Evolutionary conservation across 2,113 vertebrate genomes (phyloP).

Genomic region (Atlantisia rogersi): DNA sequence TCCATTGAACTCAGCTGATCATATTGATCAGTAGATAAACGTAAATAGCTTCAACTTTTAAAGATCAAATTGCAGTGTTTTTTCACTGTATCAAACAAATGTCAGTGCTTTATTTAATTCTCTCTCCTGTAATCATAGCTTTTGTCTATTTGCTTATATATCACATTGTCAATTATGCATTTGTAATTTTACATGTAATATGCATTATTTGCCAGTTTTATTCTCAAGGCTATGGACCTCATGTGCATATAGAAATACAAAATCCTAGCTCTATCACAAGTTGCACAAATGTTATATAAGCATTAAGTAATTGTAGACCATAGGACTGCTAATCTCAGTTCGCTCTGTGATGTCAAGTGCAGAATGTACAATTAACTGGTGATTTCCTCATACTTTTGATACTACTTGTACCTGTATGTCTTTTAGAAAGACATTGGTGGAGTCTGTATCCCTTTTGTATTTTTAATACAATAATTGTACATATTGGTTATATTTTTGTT

Average conservation of each 20-base stretch:
- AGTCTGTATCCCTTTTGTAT: conserved; percentile 99
- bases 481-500: conserved; percentile 99
- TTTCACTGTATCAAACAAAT: conserved; percentile 92
- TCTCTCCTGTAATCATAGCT: conserved; percentile 84
- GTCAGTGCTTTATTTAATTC: conserved; percentile 90
- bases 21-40: conserved; percentile 98
- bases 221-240: conserved; percentile 87
- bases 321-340: conserved; percentile 96
- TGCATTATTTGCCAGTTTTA: conserved; percentile 90
- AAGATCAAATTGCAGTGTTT: conserved; percentile 91
- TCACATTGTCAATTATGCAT: conserved; percentile 89
- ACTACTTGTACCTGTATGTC: conserved; percentile 99
- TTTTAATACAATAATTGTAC: conserved; percentile 99
- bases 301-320: conserved; percentile 96
- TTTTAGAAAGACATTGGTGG: conserved; percentile 99
- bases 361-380: conserved; percentile 99
- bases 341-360: conserved; percentile 97
- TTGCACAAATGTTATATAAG: conserved; percentile 96
- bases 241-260: conserved; percentile 90
- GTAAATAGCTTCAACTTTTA: conserved; percentile 87
- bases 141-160: conserved; percentile 86
- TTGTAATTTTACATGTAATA: conserved; percentile 94
- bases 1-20: conserved; percentile 95
- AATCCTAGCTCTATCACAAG: conserved; percentile 85
- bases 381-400: conserved; percentile 96